These are phyloP conservation scores for Philotrypesis tridentata DNA, from an alignment of 1,140 invertebrate species.

Conservation along the genomic window DNA sequence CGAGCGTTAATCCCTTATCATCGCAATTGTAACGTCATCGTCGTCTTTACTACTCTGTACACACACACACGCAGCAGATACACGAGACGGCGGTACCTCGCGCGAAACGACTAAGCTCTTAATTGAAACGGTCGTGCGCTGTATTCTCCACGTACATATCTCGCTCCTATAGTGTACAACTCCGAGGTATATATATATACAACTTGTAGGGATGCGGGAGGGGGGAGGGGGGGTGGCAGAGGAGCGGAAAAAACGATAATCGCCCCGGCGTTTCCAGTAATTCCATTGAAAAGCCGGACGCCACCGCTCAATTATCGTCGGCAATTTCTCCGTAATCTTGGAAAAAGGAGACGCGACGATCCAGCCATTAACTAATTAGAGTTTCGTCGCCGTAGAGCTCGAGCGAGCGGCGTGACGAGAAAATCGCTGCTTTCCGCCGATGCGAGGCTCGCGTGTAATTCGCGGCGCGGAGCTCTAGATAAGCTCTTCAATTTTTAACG, in stretches of 20 bases:
- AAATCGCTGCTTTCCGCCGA: constrained; percentile 60
- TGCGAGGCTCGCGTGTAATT: constrained; percentile 51
- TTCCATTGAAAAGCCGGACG: neutral
- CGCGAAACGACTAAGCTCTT: neutral
- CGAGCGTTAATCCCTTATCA: neutral
- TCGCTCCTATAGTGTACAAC: neutral
- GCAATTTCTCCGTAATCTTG: neutral
- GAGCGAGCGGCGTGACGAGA: constrained; percentile 50
- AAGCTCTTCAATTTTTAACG: constrained; percentile 61
- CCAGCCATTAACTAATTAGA: constrained; percentile 60
- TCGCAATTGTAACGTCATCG: neutral
- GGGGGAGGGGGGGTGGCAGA: too few species aligned
- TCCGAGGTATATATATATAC: neutral
- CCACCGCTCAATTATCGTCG: neutral
- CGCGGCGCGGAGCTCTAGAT: constrained; percentile 51
- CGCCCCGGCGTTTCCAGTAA: neutral
- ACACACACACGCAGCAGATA: too few species aligned
- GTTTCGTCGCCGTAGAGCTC: constrained; percentile 52
- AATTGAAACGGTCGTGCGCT: constrained; percentile 16
- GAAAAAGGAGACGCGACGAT: neutral
- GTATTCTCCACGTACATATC: neutral
- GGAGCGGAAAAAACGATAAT: neutral
- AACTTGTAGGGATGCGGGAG: neutral
- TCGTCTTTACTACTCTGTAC: neutral
- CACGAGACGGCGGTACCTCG: neutral